Evolutionary conservation across 2,113 vertebrate species (phyloP).

Genomic region (Pithys albifrons): DNA sequence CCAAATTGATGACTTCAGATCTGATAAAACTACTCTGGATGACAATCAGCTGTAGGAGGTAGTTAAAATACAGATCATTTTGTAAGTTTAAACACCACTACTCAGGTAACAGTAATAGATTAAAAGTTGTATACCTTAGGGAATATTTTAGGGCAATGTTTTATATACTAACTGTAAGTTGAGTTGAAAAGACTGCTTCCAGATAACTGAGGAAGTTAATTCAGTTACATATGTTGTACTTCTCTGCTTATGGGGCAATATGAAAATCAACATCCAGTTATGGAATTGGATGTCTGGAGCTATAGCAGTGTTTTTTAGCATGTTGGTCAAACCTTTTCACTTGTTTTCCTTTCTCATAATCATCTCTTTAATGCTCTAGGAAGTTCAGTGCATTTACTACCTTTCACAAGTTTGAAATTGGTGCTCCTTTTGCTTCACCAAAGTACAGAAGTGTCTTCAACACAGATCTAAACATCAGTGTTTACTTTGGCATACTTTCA

Average conservation of each 20-base stretch:
- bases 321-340: neutral
- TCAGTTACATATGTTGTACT: neutral
- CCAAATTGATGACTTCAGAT: neutral
- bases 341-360: neutral
- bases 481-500: neutral
- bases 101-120: neutral
- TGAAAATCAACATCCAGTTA: neutral
- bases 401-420: neutral
- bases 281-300: neutral
- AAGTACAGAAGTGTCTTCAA: neutral
- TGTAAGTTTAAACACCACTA: neutral
- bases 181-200: neutral
- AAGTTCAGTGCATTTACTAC: neutral
- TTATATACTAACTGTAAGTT: neutral
- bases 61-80: neutral
- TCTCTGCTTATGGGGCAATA: neutral
- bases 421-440: rapidly evolving
- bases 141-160: neutral
- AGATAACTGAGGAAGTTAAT: neutral
- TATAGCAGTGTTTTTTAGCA: neutral
- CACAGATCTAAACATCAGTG: neutral
- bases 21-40: neutral
- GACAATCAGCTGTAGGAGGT: neutral
- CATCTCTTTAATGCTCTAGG: neutral
- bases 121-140: neutral